Evolutionary conservation across 2,888 invertebrate genomes (phyloP).

Genomic region (Lacanobia oleracea): DNA sequence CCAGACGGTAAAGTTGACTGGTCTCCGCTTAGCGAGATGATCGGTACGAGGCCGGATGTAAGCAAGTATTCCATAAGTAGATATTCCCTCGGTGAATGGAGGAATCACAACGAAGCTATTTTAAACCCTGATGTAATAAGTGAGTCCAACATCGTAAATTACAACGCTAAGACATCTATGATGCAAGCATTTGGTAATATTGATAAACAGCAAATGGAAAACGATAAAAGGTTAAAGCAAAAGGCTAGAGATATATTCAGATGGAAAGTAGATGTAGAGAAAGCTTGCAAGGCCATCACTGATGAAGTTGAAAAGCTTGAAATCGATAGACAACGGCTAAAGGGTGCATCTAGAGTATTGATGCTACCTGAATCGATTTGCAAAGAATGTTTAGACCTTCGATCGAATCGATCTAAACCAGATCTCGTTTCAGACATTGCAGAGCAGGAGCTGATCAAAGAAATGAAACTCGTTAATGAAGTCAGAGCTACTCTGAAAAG

Average conservation of each 20-base stretch:
- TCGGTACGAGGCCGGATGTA: constrained; percentile 94
- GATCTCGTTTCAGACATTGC: constrained; percentile 94
- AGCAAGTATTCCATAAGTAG: constrained; percentile 94
- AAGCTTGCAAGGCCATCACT: constrained; percentile 92
- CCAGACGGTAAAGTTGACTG: constrained; percentile 94
- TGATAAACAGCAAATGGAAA: constrained; percentile 93
- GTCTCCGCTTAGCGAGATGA: constrained; percentile 92
- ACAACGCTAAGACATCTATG: constrained; percentile 92
- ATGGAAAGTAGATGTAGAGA: constrained; percentile 94
- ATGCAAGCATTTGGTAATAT: constrained; percentile 92
- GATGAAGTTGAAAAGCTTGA: constrained; percentile 93
- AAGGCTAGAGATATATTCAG: constrained; percentile 93
- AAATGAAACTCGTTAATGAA: constrained; percentile 93
- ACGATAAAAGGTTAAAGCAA: constrained; percentile 91
- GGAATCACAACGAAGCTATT: constrained; percentile 90
- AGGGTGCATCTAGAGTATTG: constrained; percentile 92
- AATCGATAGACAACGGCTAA: constrained; percentile 92
- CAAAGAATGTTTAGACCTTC: constrained; percentile 93
- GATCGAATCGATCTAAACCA: constrained; percentile 92
- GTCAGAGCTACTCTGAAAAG: constrained; percentile 91
- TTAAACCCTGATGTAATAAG: constrained; percentile 88
- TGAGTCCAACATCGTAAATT: constrained; percentile 90
- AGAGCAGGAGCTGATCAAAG: constrained; percentile 94
- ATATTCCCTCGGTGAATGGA: constrained; percentile 94
- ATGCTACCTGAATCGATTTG: constrained; percentile 94